These are phyloP conservation scores for Cyprinodon tularosa DNA, from an alignment of 2,113 vertebrate species.

Conservation along the genomic window DNA sequence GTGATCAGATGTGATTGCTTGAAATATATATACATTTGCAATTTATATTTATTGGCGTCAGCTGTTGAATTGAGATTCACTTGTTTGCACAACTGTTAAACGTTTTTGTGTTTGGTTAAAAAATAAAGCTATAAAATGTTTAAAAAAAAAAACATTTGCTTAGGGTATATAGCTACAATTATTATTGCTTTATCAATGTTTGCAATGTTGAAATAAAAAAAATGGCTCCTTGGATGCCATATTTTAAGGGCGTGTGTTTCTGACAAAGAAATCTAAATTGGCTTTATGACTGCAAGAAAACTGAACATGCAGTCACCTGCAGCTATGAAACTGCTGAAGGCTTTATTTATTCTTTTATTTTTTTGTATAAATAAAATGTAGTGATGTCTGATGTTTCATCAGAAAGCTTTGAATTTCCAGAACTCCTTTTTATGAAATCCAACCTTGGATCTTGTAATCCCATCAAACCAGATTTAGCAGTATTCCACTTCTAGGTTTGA, in stretches of 20 bases:
- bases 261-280: not conserved
- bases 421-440: not conserved
- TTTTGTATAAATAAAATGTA: too few species aligned
- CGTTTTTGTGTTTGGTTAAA: too few species aligned
- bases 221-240: not conserved
- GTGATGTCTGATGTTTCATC: not conserved
- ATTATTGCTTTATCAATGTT: not conserved
- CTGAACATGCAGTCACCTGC: not conserved
- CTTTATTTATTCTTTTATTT: not conserved
- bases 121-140: not conserved
- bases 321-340: not conserved
- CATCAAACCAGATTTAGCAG: not conserved
- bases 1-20: too few species aligned
- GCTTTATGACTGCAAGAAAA: not conserved
- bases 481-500: not conserved
- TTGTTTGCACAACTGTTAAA: too few species aligned
- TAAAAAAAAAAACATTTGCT: not conserved
- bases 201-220: not conserved
- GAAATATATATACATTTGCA: too few species aligned
- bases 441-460: not conserved
- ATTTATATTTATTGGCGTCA: too few species aligned
- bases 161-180: not conserved
- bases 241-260: not conserved
- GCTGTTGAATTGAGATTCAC: too few species aligned
- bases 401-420: not conserved